These are phyloP conservation scores for Melipona bicolor DNA, from an alignment of 2,888 invertebrate genomes.

Conservation along the genomic window DNA sequence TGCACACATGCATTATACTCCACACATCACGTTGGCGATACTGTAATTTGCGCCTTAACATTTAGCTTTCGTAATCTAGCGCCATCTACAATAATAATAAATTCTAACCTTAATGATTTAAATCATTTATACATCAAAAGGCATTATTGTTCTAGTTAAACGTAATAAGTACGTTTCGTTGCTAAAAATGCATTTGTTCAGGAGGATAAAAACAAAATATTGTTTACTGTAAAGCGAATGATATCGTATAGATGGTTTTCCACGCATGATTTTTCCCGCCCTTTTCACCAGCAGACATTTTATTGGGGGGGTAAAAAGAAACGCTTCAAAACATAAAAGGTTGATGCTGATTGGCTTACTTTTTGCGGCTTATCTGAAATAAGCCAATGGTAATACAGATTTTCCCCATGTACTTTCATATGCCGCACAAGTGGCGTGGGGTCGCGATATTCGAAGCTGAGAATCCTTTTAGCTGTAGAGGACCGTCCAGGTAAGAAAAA, in stretches of 20 bases:
- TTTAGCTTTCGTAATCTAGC: constrained; percentile 48
- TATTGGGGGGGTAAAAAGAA: constrained; percentile 84
- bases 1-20: neutral
- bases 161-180: neutral
- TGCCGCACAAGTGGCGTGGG: constrained; percentile 88
- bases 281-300: constrained; percentile 72
- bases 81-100: constrained; percentile 69
- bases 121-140: constrained; percentile 27
- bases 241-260: constrained; percentile 34
- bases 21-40: constrained; percentile 58
- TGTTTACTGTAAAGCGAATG: neutral
- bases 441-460: constrained; percentile 87
- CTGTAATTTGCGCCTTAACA: constrained; percentile 48
- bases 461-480: constrained; percentile 86
- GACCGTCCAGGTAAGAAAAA: constrained; percentile 87
- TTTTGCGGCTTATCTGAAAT: constrained; percentile 87
- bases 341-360: constrained; percentile 85
- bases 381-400: constrained; percentile 85
- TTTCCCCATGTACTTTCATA: constrained; percentile 85
- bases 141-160: neutral
- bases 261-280: constrained; percentile 77
- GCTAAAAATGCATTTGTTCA: constrained; percentile 6
- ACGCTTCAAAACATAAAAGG: constrained; percentile 85
- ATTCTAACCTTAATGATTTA: constrained; percentile 70
- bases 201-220: neutral